Conservation (phyloP, 2,113 vertebrate genomes). For the Lophotis ruficrista region DNA sequence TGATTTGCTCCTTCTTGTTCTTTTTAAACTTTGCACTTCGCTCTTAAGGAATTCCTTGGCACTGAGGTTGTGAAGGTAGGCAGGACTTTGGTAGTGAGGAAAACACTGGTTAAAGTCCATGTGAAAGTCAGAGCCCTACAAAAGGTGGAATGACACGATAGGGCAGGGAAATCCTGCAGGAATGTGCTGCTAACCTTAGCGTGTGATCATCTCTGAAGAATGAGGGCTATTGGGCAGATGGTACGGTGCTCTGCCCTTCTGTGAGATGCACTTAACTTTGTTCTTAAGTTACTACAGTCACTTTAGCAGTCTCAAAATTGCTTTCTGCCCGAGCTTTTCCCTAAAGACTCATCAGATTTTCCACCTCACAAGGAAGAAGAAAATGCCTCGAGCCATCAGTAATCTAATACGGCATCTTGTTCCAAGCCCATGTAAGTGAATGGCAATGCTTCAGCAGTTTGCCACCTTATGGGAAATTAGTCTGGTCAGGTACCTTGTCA, state of each 20-base stretch:
- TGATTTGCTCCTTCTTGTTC: background rate
- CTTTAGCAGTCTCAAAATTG: background rate
- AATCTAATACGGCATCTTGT: background rate
- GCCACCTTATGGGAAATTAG: background rate
- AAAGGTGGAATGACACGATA: background rate
- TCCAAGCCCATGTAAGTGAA: background rate
- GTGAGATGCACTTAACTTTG: background rate
- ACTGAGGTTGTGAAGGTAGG: background rate
- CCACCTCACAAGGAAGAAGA: background rate
- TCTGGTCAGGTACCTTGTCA: background rate
- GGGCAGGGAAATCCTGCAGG: background rate
- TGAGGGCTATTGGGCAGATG: background rate
- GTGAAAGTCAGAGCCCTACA: background rate
- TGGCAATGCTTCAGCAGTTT: background rate
- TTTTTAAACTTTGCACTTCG: background rate
- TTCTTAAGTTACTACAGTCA: background rate
- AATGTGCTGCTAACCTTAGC: background rate
- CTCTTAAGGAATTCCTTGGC: background rate
- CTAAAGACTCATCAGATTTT: background rate
- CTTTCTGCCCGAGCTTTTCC: background rate
- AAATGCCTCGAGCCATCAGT: background rate
- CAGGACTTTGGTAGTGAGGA: background rate
- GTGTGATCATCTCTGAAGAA: background rate
- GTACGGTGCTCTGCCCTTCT: background rate
- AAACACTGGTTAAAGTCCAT: background rate